Evolutionary conservation across 2,113 vertebrate species (phyloP).

Genomic region (Crotalus helleri): DNA sequence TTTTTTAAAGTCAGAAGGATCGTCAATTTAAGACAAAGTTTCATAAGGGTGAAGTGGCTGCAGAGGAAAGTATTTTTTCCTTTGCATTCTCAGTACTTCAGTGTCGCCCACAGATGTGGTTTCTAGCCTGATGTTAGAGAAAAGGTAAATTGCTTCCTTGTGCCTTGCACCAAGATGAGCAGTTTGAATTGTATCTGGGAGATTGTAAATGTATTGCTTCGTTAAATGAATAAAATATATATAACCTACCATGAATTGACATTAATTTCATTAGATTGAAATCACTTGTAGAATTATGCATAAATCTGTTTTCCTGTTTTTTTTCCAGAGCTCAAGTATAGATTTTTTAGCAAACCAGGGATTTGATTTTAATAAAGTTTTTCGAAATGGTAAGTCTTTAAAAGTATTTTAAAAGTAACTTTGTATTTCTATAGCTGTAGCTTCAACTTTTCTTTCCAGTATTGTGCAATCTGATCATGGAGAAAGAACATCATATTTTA

Average conservation of each 20-base stretch:
- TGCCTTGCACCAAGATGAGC: not conserved
- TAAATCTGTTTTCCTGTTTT: conserved; percentile 44
- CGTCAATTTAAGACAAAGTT: not conserved
- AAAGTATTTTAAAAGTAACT: not conserved
- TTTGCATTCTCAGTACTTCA: not conserved
- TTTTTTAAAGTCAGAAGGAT: too few relatives aligned
- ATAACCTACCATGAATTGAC: not conserved
- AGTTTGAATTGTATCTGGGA: not conserved
- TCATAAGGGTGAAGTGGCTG: not conserved
- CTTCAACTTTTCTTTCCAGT: not conserved
- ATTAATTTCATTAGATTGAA: not conserved
- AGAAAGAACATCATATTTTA: not conserved
- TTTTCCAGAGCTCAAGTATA: conserved; percentile 95
- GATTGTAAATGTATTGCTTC: not conserved
- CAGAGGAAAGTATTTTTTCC: too few relatives aligned
- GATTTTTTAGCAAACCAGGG: conserved; percentile 98
- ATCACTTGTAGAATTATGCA: not conserved
- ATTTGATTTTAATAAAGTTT: conserved; percentile 99
- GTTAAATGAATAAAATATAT: not conserved
- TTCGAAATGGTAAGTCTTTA: conserved; percentile 83
- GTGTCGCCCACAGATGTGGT: not conserved
- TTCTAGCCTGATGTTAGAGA: not conserved
- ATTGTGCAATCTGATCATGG: not conserved
- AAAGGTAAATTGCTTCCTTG: too few relatives aligned
- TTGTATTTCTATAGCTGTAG: not conserved